Evolutionary conservation across 2,113 vertebrate species (phyloP), one percentile per base, ranked within the genome.

Genomic region (Hemibagrus wyckioides): DNA sequence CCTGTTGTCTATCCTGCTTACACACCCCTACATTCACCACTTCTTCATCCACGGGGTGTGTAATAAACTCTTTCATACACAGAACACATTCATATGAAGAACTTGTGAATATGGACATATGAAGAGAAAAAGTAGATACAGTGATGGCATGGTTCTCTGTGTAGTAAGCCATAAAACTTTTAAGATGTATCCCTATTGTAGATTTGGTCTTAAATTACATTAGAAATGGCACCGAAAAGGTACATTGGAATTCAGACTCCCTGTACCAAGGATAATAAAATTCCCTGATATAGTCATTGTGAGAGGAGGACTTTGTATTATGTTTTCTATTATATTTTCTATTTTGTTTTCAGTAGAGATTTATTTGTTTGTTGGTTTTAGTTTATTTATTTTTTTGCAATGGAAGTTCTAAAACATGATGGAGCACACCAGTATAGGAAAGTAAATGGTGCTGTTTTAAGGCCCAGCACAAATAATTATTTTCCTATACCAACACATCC

Each of bases 321-420:
- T 19, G 7, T 33, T 57, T 80, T 79, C 28, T 9, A 79, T 52
- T 80, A 13, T 33, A 56, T 80, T 80, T 13, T 5, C 30, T 23
- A 36, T 33, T 80, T 80, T 56, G 52, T 57, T 56, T 36, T 56
- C n/a, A 57, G 52, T 54, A 30, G 28, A 79, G 75, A 79, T 79
- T 52, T 79, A 52, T 30, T 8, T 28, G 44, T 50, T 77, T 77
- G 75, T 77, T 77, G 28, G 25, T 50, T 77, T 76, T 50, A 28
- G 11, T 44, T 75, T 41, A 25, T 75, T 4, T 44, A 28, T 7
- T 44, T 41, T 36, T 75, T 75, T 41, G 39, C 2, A 50, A 50
- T 50, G 28, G 41, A n/a, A 17, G 44, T n/a, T 50, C 50, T 77
- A 50, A 50, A 77, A n/a, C 75, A 30, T 3, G 44, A 76, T 76